phyloP scores from a whole-genome alignment of 2,888 invertebrate species.

The Exocentrus adspersus region DNA sequence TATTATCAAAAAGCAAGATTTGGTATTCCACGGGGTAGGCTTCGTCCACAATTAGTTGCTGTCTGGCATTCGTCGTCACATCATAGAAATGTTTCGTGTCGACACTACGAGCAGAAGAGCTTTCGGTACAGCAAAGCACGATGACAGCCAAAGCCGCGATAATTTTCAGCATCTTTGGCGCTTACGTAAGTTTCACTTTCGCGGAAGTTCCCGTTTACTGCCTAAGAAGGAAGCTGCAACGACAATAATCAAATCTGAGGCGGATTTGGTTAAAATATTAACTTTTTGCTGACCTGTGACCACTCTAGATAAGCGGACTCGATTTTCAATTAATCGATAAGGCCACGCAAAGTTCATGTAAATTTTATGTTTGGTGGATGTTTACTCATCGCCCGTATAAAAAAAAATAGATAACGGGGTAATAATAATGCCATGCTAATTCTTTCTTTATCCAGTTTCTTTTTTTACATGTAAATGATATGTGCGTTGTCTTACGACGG shows the following conservation, averaged over 20 bases:
- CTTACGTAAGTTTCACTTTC: no score
- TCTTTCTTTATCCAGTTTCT: no score
- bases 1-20: slow-evolving; percentile 6
- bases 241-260: slow-evolving; percentile 4
- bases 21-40: slow-evolving; percentile 14
- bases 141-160: neutral
- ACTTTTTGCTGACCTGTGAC: slow-evolving; percentile 22
- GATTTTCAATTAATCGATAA: slow-evolving; percentile 22
- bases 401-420: slow-evolving; percentile 7
- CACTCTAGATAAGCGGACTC: slow-evolving; percentile 12
- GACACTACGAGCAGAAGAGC: neutral
- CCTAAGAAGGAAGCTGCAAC: slow-evolving; percentile 6
- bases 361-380: slow-evolving; percentile 20
- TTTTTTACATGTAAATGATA: no score
- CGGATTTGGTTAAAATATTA: slow-evolving; percentile 19
- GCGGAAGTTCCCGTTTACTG: neutral
- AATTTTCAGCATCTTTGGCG: neutral
- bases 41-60: neutral
- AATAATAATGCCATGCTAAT: neutral
- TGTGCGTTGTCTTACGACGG: no score
- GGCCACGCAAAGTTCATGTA: slow-evolving; percentile 24
- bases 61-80: neutral
- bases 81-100: slow-evolving; percentile 10
- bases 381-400: slow-evolving; percentile 5
- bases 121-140: no score